A percentile compares a stretch with the other conserved stretches of the same genome.
Evolutionary conservation across 2,797 vertebrate genomes (phyloP).

Genomic region (Sternotherus odoratus): DNA sequence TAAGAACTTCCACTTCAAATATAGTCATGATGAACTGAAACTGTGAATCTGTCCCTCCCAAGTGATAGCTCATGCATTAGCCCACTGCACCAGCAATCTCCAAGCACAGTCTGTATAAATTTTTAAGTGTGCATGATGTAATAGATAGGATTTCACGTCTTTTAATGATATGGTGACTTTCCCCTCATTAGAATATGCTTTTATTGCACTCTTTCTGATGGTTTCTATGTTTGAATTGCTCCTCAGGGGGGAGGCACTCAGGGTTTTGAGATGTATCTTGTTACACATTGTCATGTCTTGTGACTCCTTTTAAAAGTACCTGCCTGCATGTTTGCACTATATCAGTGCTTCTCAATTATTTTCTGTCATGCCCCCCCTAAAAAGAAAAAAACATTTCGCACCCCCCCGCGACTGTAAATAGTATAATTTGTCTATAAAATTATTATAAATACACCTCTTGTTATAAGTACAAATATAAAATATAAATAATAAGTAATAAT

Average conservation of each 20-base stretch:
- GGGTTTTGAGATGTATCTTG: neutral
- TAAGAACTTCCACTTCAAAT: neutral
- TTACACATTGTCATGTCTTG: neutral
- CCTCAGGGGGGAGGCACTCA: neutral
- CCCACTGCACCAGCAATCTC: neutral
- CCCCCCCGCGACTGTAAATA: too few relatives aligned
- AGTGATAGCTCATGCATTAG: neutral
- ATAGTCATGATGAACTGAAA: neutral
- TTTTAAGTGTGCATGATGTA: neutral
- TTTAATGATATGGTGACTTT: neutral
- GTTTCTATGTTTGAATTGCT: neutral
- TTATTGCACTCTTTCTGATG: neutral
- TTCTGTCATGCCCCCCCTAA: too few relatives aligned
- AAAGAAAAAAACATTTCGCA: too few relatives aligned
- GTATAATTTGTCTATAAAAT: too few relatives aligned
- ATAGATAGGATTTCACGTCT: neutral
- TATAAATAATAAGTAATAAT: too few relatives aligned
- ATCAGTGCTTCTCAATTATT: too few relatives aligned
- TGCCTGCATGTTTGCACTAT: neutral
- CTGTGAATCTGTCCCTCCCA: neutral
- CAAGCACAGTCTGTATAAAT: neutral
- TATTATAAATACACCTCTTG: too few relatives aligned
- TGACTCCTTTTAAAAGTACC: slow-evolving; percentile 6
- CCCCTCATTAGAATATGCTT: neutral
- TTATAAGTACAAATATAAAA: too few relatives aligned